Base-by-base conservation (phyloP, 2,888 invertebrate genomes). In the Griposia aprilina region DNA sequence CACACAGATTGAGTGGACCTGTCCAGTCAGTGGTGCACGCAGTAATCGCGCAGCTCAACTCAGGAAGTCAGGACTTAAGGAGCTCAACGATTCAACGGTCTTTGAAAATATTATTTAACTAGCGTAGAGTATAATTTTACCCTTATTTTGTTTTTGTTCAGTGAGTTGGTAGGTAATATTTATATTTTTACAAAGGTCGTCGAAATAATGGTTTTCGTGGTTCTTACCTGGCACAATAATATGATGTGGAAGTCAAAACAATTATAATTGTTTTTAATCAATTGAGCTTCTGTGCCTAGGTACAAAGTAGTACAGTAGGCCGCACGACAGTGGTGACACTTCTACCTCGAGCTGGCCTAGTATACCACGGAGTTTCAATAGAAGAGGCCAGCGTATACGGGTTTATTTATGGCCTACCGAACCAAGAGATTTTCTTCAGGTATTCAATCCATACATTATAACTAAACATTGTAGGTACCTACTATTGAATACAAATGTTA, bases 91-190 rank as follows among this genome's bases (percentile, higher is more conserved):
- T n/a, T n/a, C n/a, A n/a, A n/a, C n/a, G n/a, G 82, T 91, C 90
- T 91, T 90, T 88, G 92, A 90, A 89, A 90, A 88, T 91, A 87
- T 87, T 89, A 90, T 92, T 91, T 91, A 91, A 93, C 92, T 92
- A 92, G 90, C 86, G 83, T 81, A 80, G 85, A 85, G 86, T 83
- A 89, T 78, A 70, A 82, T 89, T 87, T 91, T 77, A 74, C 78
- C 82, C 78, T 83, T 76, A 79, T 79, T 85, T 81, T 75, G 78
- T 83, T 86, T 78, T 69, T 76, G 63, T 60, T 80, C 48, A 75
- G 70, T 75, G 62, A 17, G n/a, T 55, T 52, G 23, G n/a, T 57
- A 50, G 23, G n/a, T 57, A 50, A 60, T 50, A 78, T 45, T 78
- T 26, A 26, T 52, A 63, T 36, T 69, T 50, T 36, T 20, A 57